These are phyloP conservation scores for Cheilinus undulatus DNA, from an alignment of 2,113 vertebrate genomes.

Conservation along the genomic window DNA sequence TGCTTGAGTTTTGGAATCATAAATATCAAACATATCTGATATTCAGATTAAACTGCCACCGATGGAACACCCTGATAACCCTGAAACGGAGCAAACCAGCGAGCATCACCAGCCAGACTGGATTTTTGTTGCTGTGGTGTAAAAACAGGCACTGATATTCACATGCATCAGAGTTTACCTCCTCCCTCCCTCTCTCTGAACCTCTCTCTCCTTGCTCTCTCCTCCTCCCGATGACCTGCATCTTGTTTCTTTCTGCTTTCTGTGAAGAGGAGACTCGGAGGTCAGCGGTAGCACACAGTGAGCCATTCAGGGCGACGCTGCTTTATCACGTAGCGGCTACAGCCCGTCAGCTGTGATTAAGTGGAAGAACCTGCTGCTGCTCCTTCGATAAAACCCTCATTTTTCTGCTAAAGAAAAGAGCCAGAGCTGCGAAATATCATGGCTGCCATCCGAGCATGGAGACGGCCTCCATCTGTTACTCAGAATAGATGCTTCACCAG, in stretches of 20 bases:
- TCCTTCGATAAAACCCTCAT: slow-evolving; percentile 50
- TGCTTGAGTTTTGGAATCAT: too few species aligned
- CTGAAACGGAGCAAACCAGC: too few species aligned
- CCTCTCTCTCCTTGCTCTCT: slow-evolving; percentile 5
- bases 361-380: slow-evolving; percentile 31
- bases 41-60: too few species aligned
- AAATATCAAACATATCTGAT: too few species aligned
- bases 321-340: slow-evolving; percentile 37
- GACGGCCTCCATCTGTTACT: slow-evolving; percentile 16
- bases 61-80: too few species aligned
- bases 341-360: slow-evolving; percentile 60
- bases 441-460: neutral
- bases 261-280: slow-evolving; percentile 41
- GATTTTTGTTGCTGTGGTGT: too few species aligned
- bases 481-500: neutral
- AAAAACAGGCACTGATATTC: too few species aligned
- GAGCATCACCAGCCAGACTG: too few species aligned
- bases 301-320: slow-evolving; percentile 3
- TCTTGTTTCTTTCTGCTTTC: slow-evolving; percentile 22
- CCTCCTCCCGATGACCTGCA: slow-evolving; percentile 36
- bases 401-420: slow-evolving; percentile 23
- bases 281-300: slow-evolving; percentile 50
- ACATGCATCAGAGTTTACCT: too few species aligned
- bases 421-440: slow-evolving; percentile 10
- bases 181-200: too few species aligned